Evolutionary conservation across 2,888 invertebrate species (phyloP).

Genomic region (Melanchra persicariae): DNA sequence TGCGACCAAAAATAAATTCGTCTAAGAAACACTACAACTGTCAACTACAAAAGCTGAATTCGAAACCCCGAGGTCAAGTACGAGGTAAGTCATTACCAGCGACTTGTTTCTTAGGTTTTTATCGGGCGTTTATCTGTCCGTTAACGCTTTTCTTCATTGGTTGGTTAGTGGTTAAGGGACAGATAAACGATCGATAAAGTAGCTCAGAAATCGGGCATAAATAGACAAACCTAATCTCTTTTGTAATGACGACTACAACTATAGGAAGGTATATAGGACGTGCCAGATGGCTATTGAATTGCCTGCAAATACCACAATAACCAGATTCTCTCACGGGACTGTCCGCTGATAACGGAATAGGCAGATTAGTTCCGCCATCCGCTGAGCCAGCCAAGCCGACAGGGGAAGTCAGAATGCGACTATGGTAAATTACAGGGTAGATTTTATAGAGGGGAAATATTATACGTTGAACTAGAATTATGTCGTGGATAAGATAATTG

Average conservation of each 20-base stretch:
- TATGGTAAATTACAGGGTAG: slow-evolving; percentile 1
- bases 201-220: too few relatives aligned
- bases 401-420: slow-evolving; percentile 35
- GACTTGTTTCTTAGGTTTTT: too few relatives aligned
- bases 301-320: slow-evolving; percentile 32
- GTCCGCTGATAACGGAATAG: slow-evolving; percentile 54
- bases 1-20: too few relatives aligned
- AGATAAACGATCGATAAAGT: too few relatives aligned
- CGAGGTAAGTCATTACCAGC: too few relatives aligned
- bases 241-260: not conserved
- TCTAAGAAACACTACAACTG: too few relatives aligned
- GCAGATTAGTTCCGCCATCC: slow-evolving; percentile 51
- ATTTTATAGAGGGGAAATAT: not conserved
- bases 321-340: slow-evolving; percentile 44
- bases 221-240: too few relatives aligned
- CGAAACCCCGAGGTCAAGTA: too few relatives aligned
- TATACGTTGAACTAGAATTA: not conserved
- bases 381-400: slow-evolving; percentile 23
- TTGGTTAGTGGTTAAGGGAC: too few relatives aligned
- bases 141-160: too few relatives aligned
- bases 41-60: too few relatives aligned
- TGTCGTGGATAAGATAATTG: not conserved
- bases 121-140: too few relatives aligned
- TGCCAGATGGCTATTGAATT: slow-evolving; percentile 25
- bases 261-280: not conserved